Percentiles rank a stretch among this genome's conserved stretches.
These are phyloP conservation scores for Enteromius afrohamiltoni DNA, from an alignment of 2,797 vertebrate species.

Conservation along the genomic window DNA sequence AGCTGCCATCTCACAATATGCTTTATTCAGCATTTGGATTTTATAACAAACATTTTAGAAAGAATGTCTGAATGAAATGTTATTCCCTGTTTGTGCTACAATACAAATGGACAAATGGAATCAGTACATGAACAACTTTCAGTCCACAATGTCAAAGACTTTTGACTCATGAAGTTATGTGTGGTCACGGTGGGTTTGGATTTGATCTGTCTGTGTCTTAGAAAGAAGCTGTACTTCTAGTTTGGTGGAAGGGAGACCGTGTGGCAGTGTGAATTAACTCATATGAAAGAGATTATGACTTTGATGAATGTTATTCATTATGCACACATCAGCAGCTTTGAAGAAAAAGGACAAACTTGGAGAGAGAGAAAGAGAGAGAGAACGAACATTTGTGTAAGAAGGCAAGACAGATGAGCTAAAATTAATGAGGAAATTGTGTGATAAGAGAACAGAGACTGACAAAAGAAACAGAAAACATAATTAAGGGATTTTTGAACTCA, in stretches of 20 bases:
- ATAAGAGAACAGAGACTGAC: slow-evolving; percentile 26
- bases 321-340: slow-evolving; percentile 66
- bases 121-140: background rate
- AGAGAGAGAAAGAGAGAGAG: slow-evolving; percentile 56
- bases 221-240: slow-evolving; percentile 57
- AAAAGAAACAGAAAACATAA: slow-evolving; percentile 45
- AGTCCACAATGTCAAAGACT: too few relatives aligned
- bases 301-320: slow-evolving; percentile 82
- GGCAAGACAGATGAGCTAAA: slow-evolving; percentile 31
- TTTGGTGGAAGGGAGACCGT: slow-evolving; percentile 58
- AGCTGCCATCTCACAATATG: background rate
- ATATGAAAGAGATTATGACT: slow-evolving; percentile 77
- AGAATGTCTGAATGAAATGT: background rate
- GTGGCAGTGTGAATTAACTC: slow-evolving; percentile 65
- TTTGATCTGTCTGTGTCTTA: slow-evolving; percentile 40
- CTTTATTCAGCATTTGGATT: background rate
- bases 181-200: background rate
- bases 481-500: slow-evolving; percentile 9
- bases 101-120: too few relatives aligned
- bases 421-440: slow-evolving; percentile 12
- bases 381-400: slow-evolving; percentile 21
- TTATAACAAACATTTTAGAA: background rate
- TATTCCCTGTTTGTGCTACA: background rate
- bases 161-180: background rate
- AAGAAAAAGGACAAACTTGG: slow-evolving; percentile 61